phyloP scores from a whole-genome alignment of 2,888 invertebrate species.

The Eristalis intricaria region DNA sequence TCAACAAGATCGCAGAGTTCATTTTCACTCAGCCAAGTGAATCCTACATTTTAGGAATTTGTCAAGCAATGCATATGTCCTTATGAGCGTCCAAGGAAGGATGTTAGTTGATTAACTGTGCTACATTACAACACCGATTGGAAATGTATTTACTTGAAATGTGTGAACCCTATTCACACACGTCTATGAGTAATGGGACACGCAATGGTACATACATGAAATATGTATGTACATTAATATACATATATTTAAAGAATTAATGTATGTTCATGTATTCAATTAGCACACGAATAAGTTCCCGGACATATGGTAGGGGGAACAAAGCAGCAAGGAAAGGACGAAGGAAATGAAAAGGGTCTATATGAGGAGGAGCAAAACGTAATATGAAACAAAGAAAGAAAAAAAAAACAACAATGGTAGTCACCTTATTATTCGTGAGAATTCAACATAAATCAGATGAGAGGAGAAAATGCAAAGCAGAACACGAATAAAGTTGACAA shows the following conservation, averaged over 20 bases:
- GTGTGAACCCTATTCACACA: neutral
- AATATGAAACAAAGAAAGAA: conserved; percentile 1
- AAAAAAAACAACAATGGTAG: conserved; percentile 27
- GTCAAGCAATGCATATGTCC: no score
- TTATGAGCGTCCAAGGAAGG: no score
- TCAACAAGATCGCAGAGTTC: no score
- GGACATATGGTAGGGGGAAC: neutral
- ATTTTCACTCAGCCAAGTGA: no score
- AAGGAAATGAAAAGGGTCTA: neutral
- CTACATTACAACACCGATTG: no score
- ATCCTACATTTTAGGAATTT: no score
- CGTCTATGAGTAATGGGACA: neutral
- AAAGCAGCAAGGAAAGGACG: neutral
- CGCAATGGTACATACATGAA: neutral
- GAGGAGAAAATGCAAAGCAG: conserved; percentile 59
- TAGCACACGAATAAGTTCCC: neutral
- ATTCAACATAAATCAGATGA: conserved; percentile 57
- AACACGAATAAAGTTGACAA: conserved; percentile 70
- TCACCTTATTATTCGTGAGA: conserved; percentile 66
- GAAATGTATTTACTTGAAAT: no score
- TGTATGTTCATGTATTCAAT: neutral
- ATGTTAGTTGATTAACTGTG: no score
- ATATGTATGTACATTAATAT: no score
- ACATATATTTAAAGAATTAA: neutral
- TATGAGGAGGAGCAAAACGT: neutral